Percentiles rank a stretch among this genome's conserved stretches.
These are phyloP conservation scores for Patiria miniata DNA, from an alignment of 35 echinoderm and acorn worm species.

Conservation along the genomic window DNA sequence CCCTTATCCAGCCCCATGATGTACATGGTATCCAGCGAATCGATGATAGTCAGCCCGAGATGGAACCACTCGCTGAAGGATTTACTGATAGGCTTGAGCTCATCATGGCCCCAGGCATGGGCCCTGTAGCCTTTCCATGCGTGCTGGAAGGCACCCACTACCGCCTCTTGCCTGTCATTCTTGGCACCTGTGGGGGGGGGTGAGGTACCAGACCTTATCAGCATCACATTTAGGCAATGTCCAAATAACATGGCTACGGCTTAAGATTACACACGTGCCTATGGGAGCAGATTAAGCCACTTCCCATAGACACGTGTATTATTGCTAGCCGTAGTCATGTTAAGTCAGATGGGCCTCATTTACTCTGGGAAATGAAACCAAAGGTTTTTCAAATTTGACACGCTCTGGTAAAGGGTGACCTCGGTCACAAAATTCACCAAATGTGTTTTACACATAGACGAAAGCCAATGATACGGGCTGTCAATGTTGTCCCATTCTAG, in stretches of 20 bases:
- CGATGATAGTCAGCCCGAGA: conserved; percentile 84
- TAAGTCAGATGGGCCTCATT: neutral
- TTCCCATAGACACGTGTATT: too few relatives aligned
- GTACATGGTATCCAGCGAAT: conserved; percentile 91
- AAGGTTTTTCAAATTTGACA: neutral
- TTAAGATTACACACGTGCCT: too few relatives aligned
- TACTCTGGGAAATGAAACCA: neutral
- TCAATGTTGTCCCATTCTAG: too few relatives aligned
- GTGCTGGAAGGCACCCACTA: conserved; percentile 90
- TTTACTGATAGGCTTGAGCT: conserved; percentile 87
- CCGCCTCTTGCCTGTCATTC: conserved; percentile 82
- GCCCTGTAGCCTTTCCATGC: conserved; percentile 93
- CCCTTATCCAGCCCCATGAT: conserved; percentile 91
- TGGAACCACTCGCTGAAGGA: conserved; percentile 83
- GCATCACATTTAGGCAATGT: neutral
- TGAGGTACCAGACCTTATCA: neutral
- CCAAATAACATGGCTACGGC: too few relatives aligned
- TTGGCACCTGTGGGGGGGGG: conserved; percentile 63
- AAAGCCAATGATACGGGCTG: too few relatives aligned
- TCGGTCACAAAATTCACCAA: too few relatives aligned
- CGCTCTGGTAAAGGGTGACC: too few relatives aligned
- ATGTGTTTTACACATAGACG: too few relatives aligned
- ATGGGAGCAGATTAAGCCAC: too few relatives aligned
- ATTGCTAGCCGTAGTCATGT: neutral
- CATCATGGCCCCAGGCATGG: conserved; percentile 95